Base-by-base conservation (phyloP, 1,140 invertebrate genomes). In the Eriosoma lanigerum region DNA sequence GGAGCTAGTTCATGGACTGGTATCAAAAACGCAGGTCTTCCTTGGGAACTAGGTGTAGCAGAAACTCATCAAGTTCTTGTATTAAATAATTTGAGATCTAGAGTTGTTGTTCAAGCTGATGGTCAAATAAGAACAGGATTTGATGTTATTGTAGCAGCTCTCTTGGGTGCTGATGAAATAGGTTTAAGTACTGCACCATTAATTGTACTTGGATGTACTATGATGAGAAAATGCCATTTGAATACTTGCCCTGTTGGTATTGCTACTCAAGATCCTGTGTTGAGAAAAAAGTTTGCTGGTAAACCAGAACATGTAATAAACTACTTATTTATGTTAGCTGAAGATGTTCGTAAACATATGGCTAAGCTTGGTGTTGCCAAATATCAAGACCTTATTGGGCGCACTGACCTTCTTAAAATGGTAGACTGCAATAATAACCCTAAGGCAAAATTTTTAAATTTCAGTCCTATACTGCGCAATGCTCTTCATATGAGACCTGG, bases 171-270 rank as follows among this genome's bases (percentile, higher is more conserved):
- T 15, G 98, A 99, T 87, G 97, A 99, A 87, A 97, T 98, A 87
- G 98, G 97, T n/a, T 96, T 98, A 85, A 97, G 96, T 85, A 99
- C 98, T 17, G 97, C 97, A 8, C 97, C 98, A 0, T 87, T 99
- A 56, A 99, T 99, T 86, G 96, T 94, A 0, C 91, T 99, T 86
- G 93, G 98, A 13, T 99, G 98, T 85, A 99, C 97, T 10, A 99
- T 99, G 98, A 99, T 99, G 98, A 89, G 98, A 73, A 99, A 99
- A 86, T 99, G 98, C 86, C 98, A 99, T 87, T 88, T 99, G 81
- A 99, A 99, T 87, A 99, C 98, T 32, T 99, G 98, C 85, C 98
- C 98, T 0, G 98, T 99, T 75, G 98, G 98, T 82, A 95, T 99
- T 84, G 97, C 97, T 3, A 99, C 98, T 0, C 96, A 97, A 88